Conservation (phyloP, 2,888 invertebrate species). For the Drosophila buzzatii region DNA sequence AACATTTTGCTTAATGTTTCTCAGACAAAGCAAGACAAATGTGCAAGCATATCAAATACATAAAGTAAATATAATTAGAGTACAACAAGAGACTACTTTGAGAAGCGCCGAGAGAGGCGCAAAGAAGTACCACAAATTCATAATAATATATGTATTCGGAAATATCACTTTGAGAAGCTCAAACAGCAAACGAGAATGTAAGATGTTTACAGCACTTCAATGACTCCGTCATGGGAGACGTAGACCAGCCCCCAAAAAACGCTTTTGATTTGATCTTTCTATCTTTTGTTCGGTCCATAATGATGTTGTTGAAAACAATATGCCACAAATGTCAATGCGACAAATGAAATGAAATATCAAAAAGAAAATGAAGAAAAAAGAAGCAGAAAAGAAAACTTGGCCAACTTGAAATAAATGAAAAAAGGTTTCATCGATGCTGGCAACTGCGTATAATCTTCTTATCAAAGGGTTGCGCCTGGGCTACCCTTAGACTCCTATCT, state of each 20-base stretch:
- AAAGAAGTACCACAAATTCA: background rate
- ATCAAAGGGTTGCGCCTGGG: constrained; percentile 52
- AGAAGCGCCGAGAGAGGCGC: constrained; percentile 11
- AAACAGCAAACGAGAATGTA: background rate
- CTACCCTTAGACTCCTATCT: background rate
- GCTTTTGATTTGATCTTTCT: background rate
- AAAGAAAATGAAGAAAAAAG: background rate
- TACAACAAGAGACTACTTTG: background rate
- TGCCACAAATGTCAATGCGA: constrained; percentile 52
- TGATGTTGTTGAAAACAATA: constrained; percentile 47
- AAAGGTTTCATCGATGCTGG: constrained; percentile 35
- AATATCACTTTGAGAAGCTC: background rate
- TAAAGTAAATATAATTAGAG: background rate
- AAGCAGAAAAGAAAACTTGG: constrained; percentile 12
- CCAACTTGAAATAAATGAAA: constrained; percentile 32
- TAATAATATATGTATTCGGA: background rate
- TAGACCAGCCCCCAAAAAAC: background rate
- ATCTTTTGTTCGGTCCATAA: constrained; percentile 7
- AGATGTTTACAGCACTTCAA: too few relatives aligned
- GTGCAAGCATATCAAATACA: constrained; percentile 13
- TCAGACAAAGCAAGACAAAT: constrained; percentile 73
- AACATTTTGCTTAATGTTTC: constrained; percentile 45
- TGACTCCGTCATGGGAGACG: background rate
- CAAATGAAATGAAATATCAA: constrained; percentile 46
- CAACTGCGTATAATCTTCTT: constrained; percentile 69